Conservation (phyloP, 2,797 vertebrate genomes). For the Notoglanidium macrostoma region DNA sequence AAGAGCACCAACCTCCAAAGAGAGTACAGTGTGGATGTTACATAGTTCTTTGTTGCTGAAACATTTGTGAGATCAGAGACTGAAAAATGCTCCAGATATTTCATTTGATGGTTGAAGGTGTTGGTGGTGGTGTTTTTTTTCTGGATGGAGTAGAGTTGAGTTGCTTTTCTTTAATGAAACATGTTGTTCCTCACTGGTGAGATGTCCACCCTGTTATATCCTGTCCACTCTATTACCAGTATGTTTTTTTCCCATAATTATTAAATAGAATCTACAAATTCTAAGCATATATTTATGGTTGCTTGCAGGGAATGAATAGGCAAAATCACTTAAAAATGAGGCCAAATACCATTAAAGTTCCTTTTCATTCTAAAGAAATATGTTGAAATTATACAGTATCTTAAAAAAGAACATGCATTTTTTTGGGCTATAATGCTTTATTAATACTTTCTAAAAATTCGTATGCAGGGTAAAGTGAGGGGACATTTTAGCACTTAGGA, state of each 20-base stretch:
- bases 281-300: neutral
- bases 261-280: neutral
- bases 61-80: no score
- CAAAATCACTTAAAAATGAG: neutral
- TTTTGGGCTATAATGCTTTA: neutral
- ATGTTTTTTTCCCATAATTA: neutral
- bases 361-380: conserved; percentile 19
- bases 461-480: no score
- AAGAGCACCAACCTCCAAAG: no score
- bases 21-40: no score
- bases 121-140: no score
- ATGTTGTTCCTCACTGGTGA: neutral
- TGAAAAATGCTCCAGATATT: no score
- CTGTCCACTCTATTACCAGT: conserved; percentile 7
- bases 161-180: no score
- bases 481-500: neutral
- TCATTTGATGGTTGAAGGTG: no score
- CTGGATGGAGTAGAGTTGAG: no score
- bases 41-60: no score
- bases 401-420: neutral
- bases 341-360: neutral
- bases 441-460: neutral
- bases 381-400: conserved; percentile 2
- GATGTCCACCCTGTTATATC: neutral
- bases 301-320: neutral